Evolutionary conservation across 92 coral and sea anemone species (phyloP), one percentile per base, ranked within the genome.

Genomic region (Meandrina meandrites): DNA sequence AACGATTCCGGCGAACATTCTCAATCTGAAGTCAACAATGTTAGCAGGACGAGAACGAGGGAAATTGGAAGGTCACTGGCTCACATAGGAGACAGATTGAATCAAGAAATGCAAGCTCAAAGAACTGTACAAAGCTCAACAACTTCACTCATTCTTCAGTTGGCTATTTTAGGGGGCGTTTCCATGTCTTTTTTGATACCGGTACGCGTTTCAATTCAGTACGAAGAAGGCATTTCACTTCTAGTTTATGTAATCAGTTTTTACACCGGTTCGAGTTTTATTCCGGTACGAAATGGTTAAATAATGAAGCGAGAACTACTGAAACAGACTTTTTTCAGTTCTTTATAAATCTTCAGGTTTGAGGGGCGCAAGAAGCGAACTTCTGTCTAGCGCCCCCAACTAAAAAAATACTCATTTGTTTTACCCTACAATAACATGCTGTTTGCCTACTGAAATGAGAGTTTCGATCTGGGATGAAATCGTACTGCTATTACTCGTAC

Each of bases 31-130:
- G 27, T 18, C 0, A 17, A 27, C 34, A 17, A 75, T 53, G 57
- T 19, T 53, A 5, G 36, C 45, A 17, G 32, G 57, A 56, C 62
- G 30, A 27, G 36, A 32, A n/a, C 40, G 8, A 73, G 88, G 28
- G 82, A 85, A 28, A 57, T 54, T 76, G 88, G 88, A 31, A 85
- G 88, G 66, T 27, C 76, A 28, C 36, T 85, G 45, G 88, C 88
- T 78, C 31, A 53, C 28, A 77, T 85, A 10, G 88, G 88, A 76
- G 88, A 85, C 83, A 42, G 19, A 45, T 77, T 85, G 67, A 64
- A 85, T 77, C 62, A 78, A 62, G 83, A 60, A 78, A 45, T 67
- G 10, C 60, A 22, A 32, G 56, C 74, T 40, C 62, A 73, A 34
- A 45, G 77, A 78, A n/a, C 71, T 75, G 22, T 19, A 13, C 21